phyloP scores from a whole-genome alignment of 2,797 vertebrate species.

The Coilia nasus region DNA sequence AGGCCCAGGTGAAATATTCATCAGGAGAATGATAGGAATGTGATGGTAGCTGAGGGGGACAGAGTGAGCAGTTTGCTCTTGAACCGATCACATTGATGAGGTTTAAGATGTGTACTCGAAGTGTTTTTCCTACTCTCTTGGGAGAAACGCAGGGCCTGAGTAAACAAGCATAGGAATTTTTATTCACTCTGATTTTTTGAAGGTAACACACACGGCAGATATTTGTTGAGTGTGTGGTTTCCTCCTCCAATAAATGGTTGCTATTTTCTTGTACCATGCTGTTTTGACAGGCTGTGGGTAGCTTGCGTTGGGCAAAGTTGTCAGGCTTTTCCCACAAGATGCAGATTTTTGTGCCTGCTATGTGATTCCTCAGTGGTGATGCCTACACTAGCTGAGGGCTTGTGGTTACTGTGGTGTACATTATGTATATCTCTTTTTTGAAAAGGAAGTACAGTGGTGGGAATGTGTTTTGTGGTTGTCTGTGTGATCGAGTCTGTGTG shows the following conservation, averaged over 20 bases:
- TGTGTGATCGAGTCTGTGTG: background rate
- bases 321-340: conserved; percentile 12
- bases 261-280: background rate
- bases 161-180: background rate
- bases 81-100: background rate
- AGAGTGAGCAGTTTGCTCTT: background rate
- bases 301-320: conserved; percentile 4
- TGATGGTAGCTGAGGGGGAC: background rate
- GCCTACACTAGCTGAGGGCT: background rate
- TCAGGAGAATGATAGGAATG: background rate
- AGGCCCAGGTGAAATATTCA: background rate
- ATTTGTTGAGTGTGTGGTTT: conserved; percentile 5
- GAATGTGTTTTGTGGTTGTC: background rate
- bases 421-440: conserved; percentile 4
- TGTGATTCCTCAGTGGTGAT: background rate
- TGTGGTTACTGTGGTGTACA: background rate
- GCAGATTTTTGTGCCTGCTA: conserved; percentile 6
- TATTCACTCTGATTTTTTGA: conserved; percentile 14
- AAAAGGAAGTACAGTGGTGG: background rate
- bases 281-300: conserved; percentile 22
- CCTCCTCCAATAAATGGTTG: background rate
- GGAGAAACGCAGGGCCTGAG: background rate
- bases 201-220: background rate
- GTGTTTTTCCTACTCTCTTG: background rate
- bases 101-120: background rate